phyloP scores from a whole-genome alignment of 2,113 vertebrate species.

The Nannospalax galili region DNA sequence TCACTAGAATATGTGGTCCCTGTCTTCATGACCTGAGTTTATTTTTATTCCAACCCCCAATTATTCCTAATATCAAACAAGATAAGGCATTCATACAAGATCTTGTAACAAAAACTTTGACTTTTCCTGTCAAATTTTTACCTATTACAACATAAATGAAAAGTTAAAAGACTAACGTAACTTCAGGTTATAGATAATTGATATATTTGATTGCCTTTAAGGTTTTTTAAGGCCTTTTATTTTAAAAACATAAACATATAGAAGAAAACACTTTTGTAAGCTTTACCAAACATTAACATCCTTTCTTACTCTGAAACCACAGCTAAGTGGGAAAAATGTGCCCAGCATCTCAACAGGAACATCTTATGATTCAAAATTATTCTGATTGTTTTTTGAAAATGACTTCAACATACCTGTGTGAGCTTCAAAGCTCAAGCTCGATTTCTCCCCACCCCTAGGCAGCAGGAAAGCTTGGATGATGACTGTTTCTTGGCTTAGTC shows the following conservation, averaged over 20 bases:
- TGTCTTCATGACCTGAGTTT: conserved; percentile 73
- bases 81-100: neutral
- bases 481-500: conserved; percentile 10
- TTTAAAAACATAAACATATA: neutral
- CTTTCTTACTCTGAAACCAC: conserved; percentile 6
- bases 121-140: conserved; percentile 41
- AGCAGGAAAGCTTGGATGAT: neutral
- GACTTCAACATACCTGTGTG: conserved; percentile 10
- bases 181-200: neutral
- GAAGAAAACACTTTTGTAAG: neutral
- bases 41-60: conserved; percentile 52
- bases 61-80: neutral
- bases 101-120: neutral
- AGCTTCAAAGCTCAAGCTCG: conserved; percentile 4
- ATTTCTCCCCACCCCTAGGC: neutral
- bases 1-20: conserved; percentile 35
- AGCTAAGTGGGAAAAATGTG: neutral
- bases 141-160: neutral
- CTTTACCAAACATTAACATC: neutral
- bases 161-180: neutral
- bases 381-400: neutral
- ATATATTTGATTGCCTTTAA: neutral
- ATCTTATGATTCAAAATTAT: neutral
- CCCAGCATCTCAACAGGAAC: neutral
- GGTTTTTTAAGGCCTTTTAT: neutral